phyloP scores from a whole-genome alignment of 2,888 invertebrate genomes.

The Endomychus coccineus region DNA sequence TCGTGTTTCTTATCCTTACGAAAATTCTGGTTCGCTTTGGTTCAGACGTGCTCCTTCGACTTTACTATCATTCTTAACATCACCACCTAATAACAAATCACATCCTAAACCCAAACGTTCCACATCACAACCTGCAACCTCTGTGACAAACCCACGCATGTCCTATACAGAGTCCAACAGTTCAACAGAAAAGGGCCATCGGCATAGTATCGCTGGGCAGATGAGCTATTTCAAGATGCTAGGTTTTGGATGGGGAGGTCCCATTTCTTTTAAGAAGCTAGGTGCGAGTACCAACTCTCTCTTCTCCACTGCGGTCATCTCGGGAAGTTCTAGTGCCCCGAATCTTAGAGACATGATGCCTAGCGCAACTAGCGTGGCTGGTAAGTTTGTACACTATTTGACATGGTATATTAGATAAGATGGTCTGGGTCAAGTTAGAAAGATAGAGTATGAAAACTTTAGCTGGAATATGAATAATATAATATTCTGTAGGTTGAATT shows the following conservation, averaged over 20 bases:
- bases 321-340: slow-evolving; percentile 87
- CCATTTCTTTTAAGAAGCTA: slow-evolving; percentile 51
- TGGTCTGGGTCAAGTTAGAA: no score
- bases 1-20: slow-evolving; percentile 2
- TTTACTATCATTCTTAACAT: slow-evolving; percentile 37
- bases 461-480: no score
- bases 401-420: no score
- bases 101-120: slow-evolving; percentile 27
- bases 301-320: slow-evolving; percentile 94
- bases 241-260: slow-evolving; percentile 64
- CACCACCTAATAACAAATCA: slow-evolving; percentile 25
- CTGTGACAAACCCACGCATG: slow-evolving; percentile 34
- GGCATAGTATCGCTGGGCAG: slow-evolving; percentile 94
- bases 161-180: slow-evolving; percentile 39
- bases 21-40: slow-evolving; percentile 9
- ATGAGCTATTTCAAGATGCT: slow-evolving; percentile 89
- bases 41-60: slow-evolving; percentile 31
- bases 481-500: no score
- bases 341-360: slow-evolving; percentile 84
- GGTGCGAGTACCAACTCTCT: slow-evolving; percentile 72
- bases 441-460: no score
- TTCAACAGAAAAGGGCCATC: slow-evolving; percentile 57
- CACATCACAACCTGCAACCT: slow-evolving; percentile 33
- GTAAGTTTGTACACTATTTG: no score
- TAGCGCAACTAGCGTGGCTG: slow-evolving; percentile 64